Conservation (phyloP, 2,113 vertebrate genomes). For the Ariopsis seemanni region DNA sequence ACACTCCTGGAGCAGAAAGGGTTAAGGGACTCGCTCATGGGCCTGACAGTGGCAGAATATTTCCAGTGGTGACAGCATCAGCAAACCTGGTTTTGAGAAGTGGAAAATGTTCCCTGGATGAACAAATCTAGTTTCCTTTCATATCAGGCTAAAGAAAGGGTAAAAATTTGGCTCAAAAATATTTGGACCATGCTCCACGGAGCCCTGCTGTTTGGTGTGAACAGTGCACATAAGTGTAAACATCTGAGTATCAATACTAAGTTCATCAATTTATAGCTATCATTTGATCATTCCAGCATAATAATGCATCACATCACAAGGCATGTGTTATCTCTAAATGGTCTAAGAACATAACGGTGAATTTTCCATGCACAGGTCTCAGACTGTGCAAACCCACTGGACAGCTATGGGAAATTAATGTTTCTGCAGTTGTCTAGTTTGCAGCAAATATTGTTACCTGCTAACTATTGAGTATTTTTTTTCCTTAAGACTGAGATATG, state of each 20-base stretch:
- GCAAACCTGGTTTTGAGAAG: background rate
- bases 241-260: background rate
- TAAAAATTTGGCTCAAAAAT: background rate
- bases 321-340: background rate
- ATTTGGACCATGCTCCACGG: background rate
- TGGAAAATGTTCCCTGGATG: background rate
- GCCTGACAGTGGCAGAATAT: background rate
- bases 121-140: background rate
- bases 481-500: background rate
- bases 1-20: no score
- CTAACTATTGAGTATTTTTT: background rate
- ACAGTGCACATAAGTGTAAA: background rate
- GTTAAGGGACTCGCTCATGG: no score
- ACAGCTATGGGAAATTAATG: background rate
- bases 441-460: background rate
- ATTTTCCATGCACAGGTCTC: background rate
- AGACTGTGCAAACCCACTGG: background rate
- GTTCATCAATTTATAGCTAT: background rate
- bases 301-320: background rate
- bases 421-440: background rate
- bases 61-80: slow-evolving; percentile 8
- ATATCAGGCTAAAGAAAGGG: background rate
- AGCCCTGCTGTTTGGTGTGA: background rate
- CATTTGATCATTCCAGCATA: background rate
- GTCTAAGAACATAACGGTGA: background rate